Conservation (phyloP, 1,140 invertebrate species). For the Sarcophaga peregrina region DNA sequence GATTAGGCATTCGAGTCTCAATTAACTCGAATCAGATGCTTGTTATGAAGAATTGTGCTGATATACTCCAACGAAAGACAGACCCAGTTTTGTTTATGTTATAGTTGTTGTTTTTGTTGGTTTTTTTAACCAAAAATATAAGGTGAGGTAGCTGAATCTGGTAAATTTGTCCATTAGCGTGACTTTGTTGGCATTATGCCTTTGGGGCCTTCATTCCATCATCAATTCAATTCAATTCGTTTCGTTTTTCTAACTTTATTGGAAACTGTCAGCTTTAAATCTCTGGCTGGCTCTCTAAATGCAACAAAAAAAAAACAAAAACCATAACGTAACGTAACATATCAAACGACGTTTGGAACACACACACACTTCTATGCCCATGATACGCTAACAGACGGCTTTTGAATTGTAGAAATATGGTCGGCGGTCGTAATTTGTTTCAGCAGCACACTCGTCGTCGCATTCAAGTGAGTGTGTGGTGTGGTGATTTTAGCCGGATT, state of each 20-base stretch:
- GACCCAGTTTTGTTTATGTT: not conserved
- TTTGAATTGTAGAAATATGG: not conserved
- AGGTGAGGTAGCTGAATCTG: slow-evolving; percentile 33
- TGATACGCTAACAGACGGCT: slow-evolving; percentile 7
- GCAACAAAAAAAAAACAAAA: not conserved
- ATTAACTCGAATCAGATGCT: not conserved
- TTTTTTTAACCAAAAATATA: not conserved
- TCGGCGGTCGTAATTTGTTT: not conserved
- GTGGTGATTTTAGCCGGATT: slow-evolving; percentile 18
- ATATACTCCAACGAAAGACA: not conserved
- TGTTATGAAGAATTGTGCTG: not conserved
- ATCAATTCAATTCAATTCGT: not conserved
- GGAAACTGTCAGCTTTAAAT: slow-evolving; percentile 7
- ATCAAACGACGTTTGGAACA: not conserved
- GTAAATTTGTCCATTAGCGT: slow-evolving; percentile 37
- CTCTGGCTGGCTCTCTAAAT: not conserved
- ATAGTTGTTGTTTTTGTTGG: not conserved
- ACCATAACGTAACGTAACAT: not conserved
- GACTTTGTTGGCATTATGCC: slow-evolving; percentile 31
- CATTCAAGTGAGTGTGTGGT: not conserved
- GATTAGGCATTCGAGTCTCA: not conserved
- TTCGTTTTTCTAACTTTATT: not conserved
- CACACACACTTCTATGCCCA: not conserved
- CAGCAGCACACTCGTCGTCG: not conserved
- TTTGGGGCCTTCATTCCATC: slow-evolving; percentile 35